Base-by-base conservation (phyloP, 2,888 invertebrate species). In the Heteropelma amictum region DNA sequence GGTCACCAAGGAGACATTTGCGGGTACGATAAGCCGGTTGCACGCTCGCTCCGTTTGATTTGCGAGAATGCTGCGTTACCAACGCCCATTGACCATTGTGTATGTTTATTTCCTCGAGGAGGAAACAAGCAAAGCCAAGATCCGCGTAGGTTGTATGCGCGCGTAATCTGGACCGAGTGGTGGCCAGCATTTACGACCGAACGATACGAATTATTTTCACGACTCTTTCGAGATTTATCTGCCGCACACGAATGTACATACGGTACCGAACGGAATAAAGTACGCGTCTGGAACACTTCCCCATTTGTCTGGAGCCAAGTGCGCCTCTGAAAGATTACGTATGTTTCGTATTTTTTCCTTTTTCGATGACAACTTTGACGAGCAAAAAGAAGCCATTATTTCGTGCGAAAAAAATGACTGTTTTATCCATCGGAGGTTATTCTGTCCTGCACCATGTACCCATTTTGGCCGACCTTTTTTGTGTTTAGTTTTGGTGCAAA, bases 131-230 rank as follows among this genome's bases (percentile, higher is more conserved):
- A 33, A 56, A 54, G 53, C 26, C 38, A 68, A 49, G 49, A 26
- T 40, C 33, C 35, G 49, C 63, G 72, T 68, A 63, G 68, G 72
- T 38, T 51, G 28, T 30, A 19, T 49, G 23, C 45, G 33, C 53
- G 30, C 40, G 40, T 1, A 21, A 21, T 1, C 30, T 28, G 6
- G 51, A 35, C 8, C 14, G 45, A 69, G 69, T 74, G 69, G 69
- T 69, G 64, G 56, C 53, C 64, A 12, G 63, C 51, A 35, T 49
- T 69, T 64, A 69, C 69, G 63, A 49, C 7, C 30, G n/a, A 38
- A 64, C 56, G 40, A 68, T 26, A 47, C 54, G 38, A 64, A 69
- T 69, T 64, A 74, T 69, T 64, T 64, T 19, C 58, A 19, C 7
- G 28, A 3, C 49, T 64, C 61, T 17, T 17, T 42, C 35, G 30